phyloP scores from a whole-genome alignment of 2,113 vertebrate species.

The Grammomys surdaster region DNA sequence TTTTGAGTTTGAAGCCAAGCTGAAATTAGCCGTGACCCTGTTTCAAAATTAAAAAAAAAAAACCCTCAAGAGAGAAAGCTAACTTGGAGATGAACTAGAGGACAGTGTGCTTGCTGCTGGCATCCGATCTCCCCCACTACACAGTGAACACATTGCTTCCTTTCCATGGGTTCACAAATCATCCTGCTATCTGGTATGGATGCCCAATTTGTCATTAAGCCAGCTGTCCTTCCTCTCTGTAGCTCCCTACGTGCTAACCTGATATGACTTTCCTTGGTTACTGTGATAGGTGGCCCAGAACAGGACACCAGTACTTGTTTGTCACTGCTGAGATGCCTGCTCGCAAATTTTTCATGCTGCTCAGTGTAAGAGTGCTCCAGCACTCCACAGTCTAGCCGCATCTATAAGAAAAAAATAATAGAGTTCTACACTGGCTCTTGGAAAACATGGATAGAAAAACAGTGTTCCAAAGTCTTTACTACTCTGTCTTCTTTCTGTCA shows the following conservation, averaged over 20 bases:
- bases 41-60: neutral
- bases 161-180: constrained; percentile 2
- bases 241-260: neutral
- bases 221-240: neutral
- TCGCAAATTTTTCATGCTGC: neutral
- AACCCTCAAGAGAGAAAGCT: neutral
- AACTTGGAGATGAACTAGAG: neutral
- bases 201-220: neutral
- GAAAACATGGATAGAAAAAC: neutral
- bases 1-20: neutral
- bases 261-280: neutral
- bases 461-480: neutral
- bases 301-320: neutral
- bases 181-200: neutral
- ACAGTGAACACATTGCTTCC: neutral
- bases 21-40: too few species aligned
- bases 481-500: neutral
- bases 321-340: neutral
- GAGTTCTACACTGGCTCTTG: neutral
- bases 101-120: neutral
- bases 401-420: neutral
- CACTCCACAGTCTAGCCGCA: neutral
- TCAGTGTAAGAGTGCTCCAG: neutral
- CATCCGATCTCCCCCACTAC: neutral
- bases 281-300: neutral